These are phyloP conservation scores for Oreocharis arfaki DNA, from an alignment of 2,113 vertebrate genomes.

Conservation along the genomic window DNA sequence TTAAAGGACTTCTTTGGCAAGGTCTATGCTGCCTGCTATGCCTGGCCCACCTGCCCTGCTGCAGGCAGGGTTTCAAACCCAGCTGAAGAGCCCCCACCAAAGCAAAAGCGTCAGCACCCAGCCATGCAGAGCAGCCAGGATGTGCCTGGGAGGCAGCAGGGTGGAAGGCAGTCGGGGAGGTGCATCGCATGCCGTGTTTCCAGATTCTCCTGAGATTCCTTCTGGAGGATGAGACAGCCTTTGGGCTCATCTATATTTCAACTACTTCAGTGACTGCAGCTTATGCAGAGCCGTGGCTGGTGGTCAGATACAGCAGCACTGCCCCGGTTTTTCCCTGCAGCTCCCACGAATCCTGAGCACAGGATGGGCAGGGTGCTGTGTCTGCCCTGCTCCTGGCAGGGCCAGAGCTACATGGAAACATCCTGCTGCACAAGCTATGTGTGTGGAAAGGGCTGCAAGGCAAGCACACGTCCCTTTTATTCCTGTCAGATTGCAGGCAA, in stretches of 20 bases:
- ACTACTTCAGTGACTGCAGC: background rate
- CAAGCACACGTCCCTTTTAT: background rate
- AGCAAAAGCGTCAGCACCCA: background rate
- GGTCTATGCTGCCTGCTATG: background rate
- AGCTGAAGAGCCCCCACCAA: background rate
- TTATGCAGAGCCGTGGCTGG: background rate
- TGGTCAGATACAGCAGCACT: background rate
- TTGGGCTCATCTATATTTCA: conserved; percentile 53
- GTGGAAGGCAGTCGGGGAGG: background rate
- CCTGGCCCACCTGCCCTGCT: background rate
- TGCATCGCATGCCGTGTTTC: background rate
- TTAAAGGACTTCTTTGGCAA: background rate
- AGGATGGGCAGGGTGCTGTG: background rate
- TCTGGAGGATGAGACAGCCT: background rate
- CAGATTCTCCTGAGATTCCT: background rate
- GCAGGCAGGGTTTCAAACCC: background rate
- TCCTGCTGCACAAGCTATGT: background rate
- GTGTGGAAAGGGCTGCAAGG: background rate
- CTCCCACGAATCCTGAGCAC: background rate
- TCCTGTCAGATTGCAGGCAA: background rate
- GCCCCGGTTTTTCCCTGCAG: background rate
- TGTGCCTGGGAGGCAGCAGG: background rate
- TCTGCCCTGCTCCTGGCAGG: background rate
- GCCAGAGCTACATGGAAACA: background rate
- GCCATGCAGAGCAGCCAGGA: background rate